phyloP scores from a whole-genome alignment of 2,113 vertebrate species.

The Zosterops borbonicus region DNA sequence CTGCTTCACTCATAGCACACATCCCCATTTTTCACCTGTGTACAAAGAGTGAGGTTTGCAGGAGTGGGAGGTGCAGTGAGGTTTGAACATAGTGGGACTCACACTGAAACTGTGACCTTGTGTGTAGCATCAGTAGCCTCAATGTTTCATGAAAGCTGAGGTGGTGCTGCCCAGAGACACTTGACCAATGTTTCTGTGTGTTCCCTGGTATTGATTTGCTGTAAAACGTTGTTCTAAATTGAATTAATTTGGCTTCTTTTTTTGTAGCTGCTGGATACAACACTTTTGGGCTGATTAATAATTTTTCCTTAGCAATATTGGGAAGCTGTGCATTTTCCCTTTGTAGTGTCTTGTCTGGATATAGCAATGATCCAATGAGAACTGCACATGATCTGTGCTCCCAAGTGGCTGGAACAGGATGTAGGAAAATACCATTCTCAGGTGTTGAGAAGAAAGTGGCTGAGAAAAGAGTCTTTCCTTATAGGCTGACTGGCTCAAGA shows the following conservation, averaged over 20 bases:
- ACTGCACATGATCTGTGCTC: fast-evolving
- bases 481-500: not conserved
- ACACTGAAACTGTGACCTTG: not conserved
- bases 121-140: not conserved
- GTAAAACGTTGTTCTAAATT: not conserved
- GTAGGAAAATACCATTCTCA: not conserved
- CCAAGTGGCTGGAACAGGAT: not conserved
- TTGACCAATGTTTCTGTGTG: not conserved
- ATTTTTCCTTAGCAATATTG: not conserved
- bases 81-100: not conserved
- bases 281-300: not conserved
- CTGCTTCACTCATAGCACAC: not conserved
- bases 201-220: not conserved
- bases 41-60: not conserved
- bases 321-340: not conserved
- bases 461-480: not conserved
- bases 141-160: not conserved
- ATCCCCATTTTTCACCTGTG: not conserved
- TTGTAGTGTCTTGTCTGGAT: not conserved
- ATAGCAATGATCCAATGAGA: not conserved
- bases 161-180: not conserved
- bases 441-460: not conserved
- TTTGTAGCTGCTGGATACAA: not conserved
- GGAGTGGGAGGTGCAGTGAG: not conserved
- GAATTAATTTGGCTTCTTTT: not conserved